These are phyloP conservation scores for Penaeus monodon DNA, from an alignment of 2,888 invertebrate species.

Conservation along the genomic window DNA sequence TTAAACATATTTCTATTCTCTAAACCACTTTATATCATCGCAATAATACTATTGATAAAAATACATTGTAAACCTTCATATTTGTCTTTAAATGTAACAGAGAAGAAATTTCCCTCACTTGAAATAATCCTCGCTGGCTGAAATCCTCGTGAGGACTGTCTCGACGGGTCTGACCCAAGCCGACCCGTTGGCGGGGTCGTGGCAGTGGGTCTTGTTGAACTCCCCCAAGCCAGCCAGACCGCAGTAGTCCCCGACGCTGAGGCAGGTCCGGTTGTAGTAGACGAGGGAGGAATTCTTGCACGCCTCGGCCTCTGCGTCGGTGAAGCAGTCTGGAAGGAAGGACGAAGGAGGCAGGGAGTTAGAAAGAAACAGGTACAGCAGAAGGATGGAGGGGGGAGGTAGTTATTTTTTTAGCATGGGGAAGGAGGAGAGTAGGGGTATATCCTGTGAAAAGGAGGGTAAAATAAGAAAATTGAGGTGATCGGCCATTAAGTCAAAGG, in stretches of 20 bases:
- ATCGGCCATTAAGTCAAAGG: too few relatives aligned
- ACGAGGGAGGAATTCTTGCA: conserved; percentile 49
- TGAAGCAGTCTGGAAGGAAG: conserved; percentile 36
- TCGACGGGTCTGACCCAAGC: background rate
- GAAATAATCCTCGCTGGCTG: conserved; percentile 32
- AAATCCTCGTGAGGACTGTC: conserved; percentile 1
- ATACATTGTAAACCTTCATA: too few relatives aligned
- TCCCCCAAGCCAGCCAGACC: background rate
- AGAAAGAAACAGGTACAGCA: too few relatives aligned
- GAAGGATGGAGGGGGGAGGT: too few relatives aligned
- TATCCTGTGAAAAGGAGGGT: too few relatives aligned
- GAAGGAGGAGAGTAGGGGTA: too few relatives aligned
- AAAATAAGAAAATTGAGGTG: too few relatives aligned
- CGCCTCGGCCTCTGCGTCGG: conserved; percentile 13
- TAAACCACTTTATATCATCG: too few relatives aligned
- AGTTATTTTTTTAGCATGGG: too few relatives aligned
- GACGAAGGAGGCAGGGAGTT: background rate
- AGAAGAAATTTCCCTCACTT: conserved; percentile 5
- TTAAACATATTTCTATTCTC: too few relatives aligned
- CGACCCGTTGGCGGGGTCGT: background rate
- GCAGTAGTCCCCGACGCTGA: conserved; percentile 32
- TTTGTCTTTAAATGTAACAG: background rate
- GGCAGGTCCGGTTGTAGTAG: conserved; percentile 46
- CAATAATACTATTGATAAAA: too few relatives aligned
- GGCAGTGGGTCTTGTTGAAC: conserved; percentile 44